Evolutionary conservation across 2,113 vertebrate species (phyloP), one percentile per base, ranked within the genome.

Genomic region (Sebastes schlegelii): DNA sequence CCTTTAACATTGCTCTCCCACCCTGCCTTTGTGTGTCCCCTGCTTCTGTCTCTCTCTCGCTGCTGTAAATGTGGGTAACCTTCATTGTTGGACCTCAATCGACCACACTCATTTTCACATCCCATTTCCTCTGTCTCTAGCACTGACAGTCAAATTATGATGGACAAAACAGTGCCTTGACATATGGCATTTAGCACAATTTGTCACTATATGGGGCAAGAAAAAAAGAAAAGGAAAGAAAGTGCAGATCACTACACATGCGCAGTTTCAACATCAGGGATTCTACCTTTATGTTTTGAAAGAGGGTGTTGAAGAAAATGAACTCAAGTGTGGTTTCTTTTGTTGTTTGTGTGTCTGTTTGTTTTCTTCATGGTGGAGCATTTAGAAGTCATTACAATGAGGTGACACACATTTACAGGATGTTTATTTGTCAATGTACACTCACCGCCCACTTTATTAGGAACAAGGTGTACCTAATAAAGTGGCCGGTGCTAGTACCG

Each of bases 21-120:
- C 82, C 88, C 77, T 89, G 90, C 76, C 88, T 91, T 88, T 87
- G 86, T 89, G 85, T 86, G 84, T 92, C 82, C 82, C 70, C 79
- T 77, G 82, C 80, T 80, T 82, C 70, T 70, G 61, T 84, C 71
- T 84, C 77, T 77, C 77, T 77, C 62, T 83, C 66, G 4, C 74
- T 49, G 86, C 86, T 81, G 65, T 85, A 84, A 78, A 84, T 78
- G 86, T 87, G 87, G 61, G 79, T 88, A 87, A 91, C 91, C 86
- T 85, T 91, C 81, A 84, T 91, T 89, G 82, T 83, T 75, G 87
- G 87, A 88, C 79, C 77, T 89, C 88, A 85, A 87, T 92, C 58
- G 82, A 89, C 84, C 80, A 87, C 86, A 69, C 71, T 92, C 89
- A 91, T 91, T 94, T 94, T 94, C 91, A 92, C 92, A 91, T 93